phyloP scores from a whole-genome alignment of 1,140 invertebrate species.

The Wasmannia auropunctata region DNA sequence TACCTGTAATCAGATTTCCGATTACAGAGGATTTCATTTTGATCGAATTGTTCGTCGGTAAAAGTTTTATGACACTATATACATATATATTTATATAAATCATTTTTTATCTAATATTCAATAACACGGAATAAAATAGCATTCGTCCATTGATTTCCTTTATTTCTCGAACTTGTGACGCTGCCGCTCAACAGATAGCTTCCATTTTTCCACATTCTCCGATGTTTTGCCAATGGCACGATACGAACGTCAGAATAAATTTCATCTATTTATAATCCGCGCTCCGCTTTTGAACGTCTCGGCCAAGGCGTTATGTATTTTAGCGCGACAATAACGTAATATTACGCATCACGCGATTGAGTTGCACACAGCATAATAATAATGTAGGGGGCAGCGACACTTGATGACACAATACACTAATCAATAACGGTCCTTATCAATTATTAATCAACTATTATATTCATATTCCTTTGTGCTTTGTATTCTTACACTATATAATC shows the following conservation, averaged over 20 bases:
- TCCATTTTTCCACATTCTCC: slow-evolving; percentile 14
- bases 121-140: background rate
- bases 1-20: background rate
- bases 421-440: background rate
- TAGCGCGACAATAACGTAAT: background rate
- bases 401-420: background rate
- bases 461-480: background rate
- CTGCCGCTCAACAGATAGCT: background rate
- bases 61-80: background rate
- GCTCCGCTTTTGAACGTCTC: background rate
- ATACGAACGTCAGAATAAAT: slow-evolving; percentile 10
- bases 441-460: background rate
- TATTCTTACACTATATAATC: background rate
- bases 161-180: background rate
- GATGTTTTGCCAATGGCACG: background rate
- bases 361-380: background rate
- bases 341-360: background rate
- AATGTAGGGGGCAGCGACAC: background rate
- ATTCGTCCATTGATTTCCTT: background rate
- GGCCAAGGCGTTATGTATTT: slow-evolving; percentile 1
- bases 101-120: background rate
- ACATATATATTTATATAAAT: background rate
- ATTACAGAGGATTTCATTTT: background rate
- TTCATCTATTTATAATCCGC: slow-evolving; percentile 35
- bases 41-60: background rate